phyloP scores from a whole-genome alignment of 1,140 invertebrate genomes.

The Lepidostoma basale region DNA sequence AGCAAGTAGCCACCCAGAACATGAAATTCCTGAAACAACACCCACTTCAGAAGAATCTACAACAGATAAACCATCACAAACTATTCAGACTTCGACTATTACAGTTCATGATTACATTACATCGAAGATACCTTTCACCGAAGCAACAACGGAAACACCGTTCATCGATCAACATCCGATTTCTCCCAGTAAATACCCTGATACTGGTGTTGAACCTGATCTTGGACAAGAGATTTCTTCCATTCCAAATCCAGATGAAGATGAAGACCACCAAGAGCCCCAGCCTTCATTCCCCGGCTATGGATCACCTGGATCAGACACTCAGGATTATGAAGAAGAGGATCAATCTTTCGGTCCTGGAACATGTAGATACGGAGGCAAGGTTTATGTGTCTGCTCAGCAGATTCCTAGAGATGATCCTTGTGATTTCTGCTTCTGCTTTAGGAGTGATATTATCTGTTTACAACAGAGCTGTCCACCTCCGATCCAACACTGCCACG shows the following conservation, averaged over 20 bases:
- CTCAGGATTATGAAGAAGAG: slow-evolving; percentile 74
- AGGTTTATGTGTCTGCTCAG: slow-evolving; percentile 91
- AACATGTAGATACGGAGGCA: slow-evolving; percentile 88
- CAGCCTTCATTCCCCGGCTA: slow-evolving; percentile 53
- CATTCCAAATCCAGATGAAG: slow-evolving; percentile 50
- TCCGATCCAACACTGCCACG: slow-evolving; percentile 86
- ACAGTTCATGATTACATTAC: slow-evolving; percentile 22
- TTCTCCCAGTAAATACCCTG: slow-evolving; percentile 37
- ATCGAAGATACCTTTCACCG: neutral
- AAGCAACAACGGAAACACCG: slow-evolving; percentile 30
- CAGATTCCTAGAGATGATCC: slow-evolving; percentile 93
- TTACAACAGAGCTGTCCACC: slow-evolving; percentile 94
- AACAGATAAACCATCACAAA: neutral
- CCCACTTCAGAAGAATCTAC: neutral
- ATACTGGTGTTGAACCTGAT: slow-evolving; percentile 39
- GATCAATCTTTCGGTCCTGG: slow-evolving; percentile 80
- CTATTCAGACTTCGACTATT: neutral
- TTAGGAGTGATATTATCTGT: slow-evolving; percentile 94
- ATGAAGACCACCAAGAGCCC: slow-evolving; percentile 50
- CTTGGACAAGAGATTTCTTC: slow-evolving; percentile 48
- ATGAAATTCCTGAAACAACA: slow-evolving; percentile 9
- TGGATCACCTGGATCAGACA: slow-evolving; percentile 49
- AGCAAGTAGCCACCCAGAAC: no score
- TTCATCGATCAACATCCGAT: slow-evolving; percentile 43
- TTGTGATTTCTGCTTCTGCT: slow-evolving; percentile 97